Evolutionary conservation across 2,113 vertebrate species (phyloP), one percentile per base, ranked within the genome.

Genomic region (Trinectes maculatus): DNA sequence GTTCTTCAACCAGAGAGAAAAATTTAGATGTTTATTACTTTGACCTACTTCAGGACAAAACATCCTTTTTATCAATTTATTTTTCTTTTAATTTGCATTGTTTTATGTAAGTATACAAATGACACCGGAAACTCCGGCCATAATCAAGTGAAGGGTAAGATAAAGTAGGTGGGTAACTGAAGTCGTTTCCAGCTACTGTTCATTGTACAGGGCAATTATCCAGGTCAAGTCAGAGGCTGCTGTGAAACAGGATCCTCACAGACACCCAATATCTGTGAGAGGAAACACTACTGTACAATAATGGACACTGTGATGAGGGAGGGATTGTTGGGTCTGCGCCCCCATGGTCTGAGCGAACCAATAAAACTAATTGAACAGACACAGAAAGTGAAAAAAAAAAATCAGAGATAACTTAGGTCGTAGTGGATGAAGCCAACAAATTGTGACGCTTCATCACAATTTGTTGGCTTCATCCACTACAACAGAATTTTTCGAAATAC

Each of bases 251-350:
- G 71, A 83, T 11, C 71, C 46, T 25, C 3, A 42, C 63, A 34
- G 84, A 79, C 52, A 84, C 47, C 52, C 6, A 18, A 81, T 71
- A 76, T 31, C 43, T 62, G 61, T 19, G 44, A 61, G 71, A 51
- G 51, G 78, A 56, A 76, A 34, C 42, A 0, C 29, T n/a, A 21
- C 40, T 37, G 71, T 13, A 24, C 15, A 47, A 26, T 51, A 40
- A 25, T 24, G 8, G 19, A 15, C 47, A 12, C 16, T 13, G 15
- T n/a, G n/a, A n/a, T n/a, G n/a, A 39, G 46, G 21, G 3, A 33
- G 19, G 18, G 6, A 26, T 0, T 12, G 36, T 29, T 8, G 40
- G 25, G 13, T 6, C 37, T 52, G 4, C 2, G 9, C 18, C 33
- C 2, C 36, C 36, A 15, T 2, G 36, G 12, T 48, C 24, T 48